These are phyloP conservation scores for Noctua janthe DNA, from an alignment of 2,888 invertebrate species.

Conservation along the genomic window DNA sequence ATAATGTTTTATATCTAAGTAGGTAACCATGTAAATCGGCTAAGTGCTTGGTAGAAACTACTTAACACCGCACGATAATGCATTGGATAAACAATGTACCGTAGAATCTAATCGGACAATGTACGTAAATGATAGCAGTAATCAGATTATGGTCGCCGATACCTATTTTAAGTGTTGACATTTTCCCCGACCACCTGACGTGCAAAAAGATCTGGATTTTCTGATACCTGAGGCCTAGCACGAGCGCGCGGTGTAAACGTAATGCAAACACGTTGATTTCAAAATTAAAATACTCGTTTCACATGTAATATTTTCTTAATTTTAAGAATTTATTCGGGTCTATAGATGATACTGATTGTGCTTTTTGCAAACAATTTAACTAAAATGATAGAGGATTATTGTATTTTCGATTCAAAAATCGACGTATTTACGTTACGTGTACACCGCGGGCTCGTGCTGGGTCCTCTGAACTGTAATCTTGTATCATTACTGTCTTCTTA, in stretches of 20 bases:
- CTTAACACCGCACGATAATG: conserved; percentile 46
- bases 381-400: neutral
- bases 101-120: conserved; percentile 46
- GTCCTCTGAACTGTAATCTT: neutral
- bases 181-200: neutral
- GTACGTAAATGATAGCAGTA: conserved; percentile 51
- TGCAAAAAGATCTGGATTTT: neutral
- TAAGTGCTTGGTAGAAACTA: conserved; percentile 56
- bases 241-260: neutral
- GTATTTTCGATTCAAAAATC: neutral
- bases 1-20: conserved; percentile 39
- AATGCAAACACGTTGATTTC: neutral
- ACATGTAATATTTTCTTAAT: neutral
- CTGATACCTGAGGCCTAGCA: neutral
- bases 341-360: neutral
- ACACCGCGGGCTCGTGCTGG: neutral
- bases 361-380: neutral
- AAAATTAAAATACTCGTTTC: neutral
- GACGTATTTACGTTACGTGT: neutral
- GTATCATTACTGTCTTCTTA: neutral
- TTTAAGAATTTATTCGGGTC: neutral
- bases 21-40: conserved; percentile 50
- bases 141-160: conserved; percentile 46
- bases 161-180: conserved; percentile 32
- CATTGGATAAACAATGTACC: conserved; percentile 53